Base-by-base conservation (phyloP, 1,140 invertebrate species). In the Xylocopa sonorina region DNA sequence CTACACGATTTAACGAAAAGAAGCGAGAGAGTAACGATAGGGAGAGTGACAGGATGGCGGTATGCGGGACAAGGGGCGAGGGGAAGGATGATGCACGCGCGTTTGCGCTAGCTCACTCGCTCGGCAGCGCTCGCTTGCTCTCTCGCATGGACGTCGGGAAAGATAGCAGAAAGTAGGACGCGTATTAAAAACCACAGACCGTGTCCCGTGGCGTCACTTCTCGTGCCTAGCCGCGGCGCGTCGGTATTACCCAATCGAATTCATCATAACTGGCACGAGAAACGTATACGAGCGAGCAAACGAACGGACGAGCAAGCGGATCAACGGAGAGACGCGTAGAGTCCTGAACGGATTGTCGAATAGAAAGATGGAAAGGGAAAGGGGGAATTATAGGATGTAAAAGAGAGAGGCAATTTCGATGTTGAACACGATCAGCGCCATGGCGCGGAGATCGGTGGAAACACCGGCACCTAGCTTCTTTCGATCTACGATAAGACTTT, bases 111-210 rank as follows among this genome's bases (percentile, higher is more conserved):
- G 24, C 46, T 78, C 43, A 67, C 46, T 85, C 55, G 43, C 43
- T 48, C 63, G 43, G 9, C n/a, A 10, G 16, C 46, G 18, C 24
- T 50, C 29, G 12, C 46, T 67, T 24, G 41, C 48, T 43, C 66
- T 71, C 73, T 50, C 63, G 72, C 51, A 32, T 50, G 48, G 32
- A 50, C 34, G 75, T 50, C 55, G 78, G 72, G 72, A 84, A 71
- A 82, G 89, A 91, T 91, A 91, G 89, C 89, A 87, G 84, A 92
- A 92, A 92, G 91, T 92, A 92, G 91, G 90, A 91, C 91, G 89
- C 90, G 89, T 91, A 91, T 92, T 91, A 92, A 92, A 92, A 91
- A 92, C 89, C 90, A 90, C 90, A 89, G 85, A 90, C 89, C 90
- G 87, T 91, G 89, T 90, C 88, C 84, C 87, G 88, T 91, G 86